Percentiles rank a stretch among this genome's conserved stretches.
Evolutionary conservation across 1,140 invertebrate species (phyloP).

Genomic region (Microplitis mediator): DNA sequence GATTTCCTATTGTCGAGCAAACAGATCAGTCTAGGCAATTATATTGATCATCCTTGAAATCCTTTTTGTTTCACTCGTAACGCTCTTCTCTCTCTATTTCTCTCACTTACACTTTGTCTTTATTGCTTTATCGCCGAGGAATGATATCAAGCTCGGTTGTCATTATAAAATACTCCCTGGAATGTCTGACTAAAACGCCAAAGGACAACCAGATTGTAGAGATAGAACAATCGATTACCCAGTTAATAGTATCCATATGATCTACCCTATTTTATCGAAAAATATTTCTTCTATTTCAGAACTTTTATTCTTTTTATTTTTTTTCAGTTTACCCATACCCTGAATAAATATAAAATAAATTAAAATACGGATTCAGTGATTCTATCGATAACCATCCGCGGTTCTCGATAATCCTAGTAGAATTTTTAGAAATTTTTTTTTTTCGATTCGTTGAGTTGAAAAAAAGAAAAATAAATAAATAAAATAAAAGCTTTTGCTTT

Average conservation of each 20-base stretch:
- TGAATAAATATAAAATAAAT: conserved; percentile 1
- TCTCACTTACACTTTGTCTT: neutral
- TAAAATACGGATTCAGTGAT: neutral
- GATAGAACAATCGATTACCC: conserved; percentile 18
- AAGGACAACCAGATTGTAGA: conserved; percentile 1
- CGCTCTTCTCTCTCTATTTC: no score
- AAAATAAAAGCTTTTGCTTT: no score
- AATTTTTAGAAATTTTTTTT: no score
- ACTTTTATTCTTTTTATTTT: neutral
- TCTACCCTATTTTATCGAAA: neutral
- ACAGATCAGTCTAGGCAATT: neutral
- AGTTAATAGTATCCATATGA: conserved; percentile 1
- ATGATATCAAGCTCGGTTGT: neutral
- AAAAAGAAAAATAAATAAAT: no score
- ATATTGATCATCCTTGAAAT: conserved; percentile 2
- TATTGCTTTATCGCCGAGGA: neutral
- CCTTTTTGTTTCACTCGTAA: no score
- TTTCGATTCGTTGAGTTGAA: no score
- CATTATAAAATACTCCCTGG: neutral
- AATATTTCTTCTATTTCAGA: neutral
- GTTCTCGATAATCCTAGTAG: no score
- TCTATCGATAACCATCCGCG: no score
- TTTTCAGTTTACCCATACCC: neutral
- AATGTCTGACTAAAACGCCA: neutral
- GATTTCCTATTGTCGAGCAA: conserved; percentile 9